Evolutionary conservation across 1,140 invertebrate genomes (phyloP), one percentile per base, ranked within the genome.

Genomic region (Rhynchophorus ferrugineus): DNA sequence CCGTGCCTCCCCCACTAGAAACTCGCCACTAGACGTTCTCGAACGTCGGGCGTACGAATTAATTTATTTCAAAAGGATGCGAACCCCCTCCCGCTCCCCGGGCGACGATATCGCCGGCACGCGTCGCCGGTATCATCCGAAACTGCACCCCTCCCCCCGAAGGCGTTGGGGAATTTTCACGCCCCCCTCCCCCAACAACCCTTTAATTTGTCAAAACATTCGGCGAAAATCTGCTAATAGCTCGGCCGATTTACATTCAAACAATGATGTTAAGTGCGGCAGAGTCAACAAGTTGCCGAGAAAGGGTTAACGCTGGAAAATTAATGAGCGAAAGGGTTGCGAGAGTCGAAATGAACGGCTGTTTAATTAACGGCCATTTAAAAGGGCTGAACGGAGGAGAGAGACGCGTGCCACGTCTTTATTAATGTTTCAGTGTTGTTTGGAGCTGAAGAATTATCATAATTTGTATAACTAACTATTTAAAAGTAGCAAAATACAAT

Each of bases 1-100:
- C n/a, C n/a, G n/a, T n/a, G n/a, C n/a, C 46, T 5, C 39, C 33
- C 44, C 24, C 39, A 45, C 42, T 49, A 38, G 54, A 44, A 61
- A 61, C 56, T 61, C 58, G 49, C 55, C 56, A n/a, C n/a, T n/a
- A n/a, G 47, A 43, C 45, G 54, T 58, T 58, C 57, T 56, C 57
- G 38, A 45, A 56, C 53, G 42, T 54, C 44, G 55, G 51, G 51
- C 51, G 54, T 20, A 21, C 48, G 58, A 61, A 61, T 58, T 58
- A 61, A 61, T 61, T 58, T 61, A 61, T 61, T 48, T 29, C 5
- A 11, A 29, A 29, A 20, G 45, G 49, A 44, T 47, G 44, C 2
- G 34, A 5, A 11, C 24, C 24, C 24, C 24, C 24, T 29, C 5
- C 5, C 5, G 5, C 5, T 29, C 24, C 11, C 11, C 24, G 24